Conservation (phyloP, 2,888 invertebrate species). For the Tridacna crocea region DNA sequence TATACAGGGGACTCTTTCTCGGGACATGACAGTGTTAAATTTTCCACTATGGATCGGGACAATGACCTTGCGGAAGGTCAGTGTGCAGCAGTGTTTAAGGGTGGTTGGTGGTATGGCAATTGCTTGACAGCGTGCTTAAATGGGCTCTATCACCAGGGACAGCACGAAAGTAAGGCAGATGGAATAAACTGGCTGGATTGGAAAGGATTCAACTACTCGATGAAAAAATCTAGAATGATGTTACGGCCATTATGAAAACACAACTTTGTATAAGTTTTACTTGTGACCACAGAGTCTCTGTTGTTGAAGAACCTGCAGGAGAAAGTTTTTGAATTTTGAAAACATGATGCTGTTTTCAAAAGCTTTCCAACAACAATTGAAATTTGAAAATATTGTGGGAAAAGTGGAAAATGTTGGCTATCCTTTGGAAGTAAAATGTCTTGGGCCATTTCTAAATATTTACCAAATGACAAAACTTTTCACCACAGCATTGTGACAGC, state of each 20-base stretch:
- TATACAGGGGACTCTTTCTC: constrained; percentile 56
- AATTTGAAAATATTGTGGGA: not conserved
- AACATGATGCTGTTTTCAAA: too few relatives aligned
- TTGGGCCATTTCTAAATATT: too few relatives aligned
- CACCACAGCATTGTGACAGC: too few relatives aligned
- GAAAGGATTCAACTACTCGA: constrained; percentile 58
- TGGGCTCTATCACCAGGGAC: constrained; percentile 56
- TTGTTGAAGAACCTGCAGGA: too few relatives aligned
- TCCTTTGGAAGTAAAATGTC: too few relatives aligned
- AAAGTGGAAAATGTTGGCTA: not conserved
- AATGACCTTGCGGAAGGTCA: constrained; percentile 45
- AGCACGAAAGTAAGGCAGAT: constrained; percentile 52
- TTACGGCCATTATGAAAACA: constrained; percentile 38
- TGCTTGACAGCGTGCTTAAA: constrained; percentile 57
- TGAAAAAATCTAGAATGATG: constrained; percentile 59
- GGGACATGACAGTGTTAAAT: constrained; percentile 50
- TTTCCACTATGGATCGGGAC: constrained; percentile 60
- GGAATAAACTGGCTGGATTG: constrained; percentile 60
- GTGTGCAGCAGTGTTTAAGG: constrained; percentile 60
- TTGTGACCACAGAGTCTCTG: too few relatives aligned
- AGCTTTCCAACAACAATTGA: too few relatives aligned
- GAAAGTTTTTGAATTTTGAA: too few relatives aligned
- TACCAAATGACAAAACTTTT: too few relatives aligned
- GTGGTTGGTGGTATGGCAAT: constrained; percentile 63
- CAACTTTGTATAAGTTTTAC: too few relatives aligned